Evolutionary conservation across 2,888 invertebrate species (phyloP).

Genomic region (Pristionchus mayeri): DNA sequence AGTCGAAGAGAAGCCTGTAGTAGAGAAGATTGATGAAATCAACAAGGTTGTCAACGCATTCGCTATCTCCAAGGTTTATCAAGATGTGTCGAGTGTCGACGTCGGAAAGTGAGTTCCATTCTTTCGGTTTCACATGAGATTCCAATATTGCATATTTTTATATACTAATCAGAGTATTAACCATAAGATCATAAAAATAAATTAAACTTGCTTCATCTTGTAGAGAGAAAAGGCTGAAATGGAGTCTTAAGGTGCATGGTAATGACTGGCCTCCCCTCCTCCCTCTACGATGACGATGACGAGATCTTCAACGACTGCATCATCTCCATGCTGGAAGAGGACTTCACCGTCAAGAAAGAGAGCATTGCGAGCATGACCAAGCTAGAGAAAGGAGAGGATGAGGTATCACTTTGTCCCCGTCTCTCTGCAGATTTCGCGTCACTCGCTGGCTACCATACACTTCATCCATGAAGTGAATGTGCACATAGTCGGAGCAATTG

Average conservation of each 20-base stretch:
- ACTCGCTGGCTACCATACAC: neutral
- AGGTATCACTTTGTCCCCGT: slow-evolving; percentile 30
- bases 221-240: too few species aligned
- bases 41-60: neutral
- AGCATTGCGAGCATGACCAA: slow-evolving; percentile 19
- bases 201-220: too few species aligned
- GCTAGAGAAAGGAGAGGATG: slow-evolving; percentile 48
- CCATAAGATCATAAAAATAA: too few species aligned
- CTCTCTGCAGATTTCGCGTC: neutral
- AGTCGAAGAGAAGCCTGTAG: slow-evolving; percentile 7
- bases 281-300: slow-evolving; percentile 51
- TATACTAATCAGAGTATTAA: too few species aligned
- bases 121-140: neutral
- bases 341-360: slow-evolving; percentile 54
- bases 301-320: slow-evolving; percentile 61
- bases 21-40: neutral
- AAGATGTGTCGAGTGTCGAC: neutral
- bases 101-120: slow-evolving; percentile 32
- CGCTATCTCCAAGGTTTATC: neutral
- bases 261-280: slow-evolving; percentile 39
- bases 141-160: neutral
- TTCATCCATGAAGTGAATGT: neutral
- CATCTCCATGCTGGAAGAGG: slow-evolving; percentile 55
- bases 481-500: too few species aligned
- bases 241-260: slow-evolving; percentile 38